phyloP scores from a whole-genome alignment of 1,140 invertebrate species.

The Drosophila leontia region DNA sequence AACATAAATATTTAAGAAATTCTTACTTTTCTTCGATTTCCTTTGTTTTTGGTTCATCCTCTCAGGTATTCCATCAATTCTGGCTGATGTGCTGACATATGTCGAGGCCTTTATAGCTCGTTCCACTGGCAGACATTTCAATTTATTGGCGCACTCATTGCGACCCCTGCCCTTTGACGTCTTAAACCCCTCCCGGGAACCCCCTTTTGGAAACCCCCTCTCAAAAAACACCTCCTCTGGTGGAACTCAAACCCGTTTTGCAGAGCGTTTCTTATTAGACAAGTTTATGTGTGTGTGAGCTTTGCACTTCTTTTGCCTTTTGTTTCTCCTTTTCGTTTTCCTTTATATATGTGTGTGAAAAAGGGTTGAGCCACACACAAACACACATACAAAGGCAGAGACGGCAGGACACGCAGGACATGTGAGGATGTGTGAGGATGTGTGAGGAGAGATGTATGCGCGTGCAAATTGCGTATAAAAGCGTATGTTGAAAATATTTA shows the following conservation, averaged over 20 bases:
- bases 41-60: neutral
- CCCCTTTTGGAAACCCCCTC: neutral
- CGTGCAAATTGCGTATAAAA: conserved; percentile 83
- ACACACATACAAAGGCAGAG: conserved; percentile 2
- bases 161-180: neutral
- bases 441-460: conserved; percentile 68
- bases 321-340: conserved; percentile 33
- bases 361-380: conserved; percentile 43
- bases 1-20: neutral
- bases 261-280: conserved; percentile 66
- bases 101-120: neutral
- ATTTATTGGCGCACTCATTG: conserved; percentile 42
- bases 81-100: conserved; percentile 2
- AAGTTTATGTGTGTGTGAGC: conserved; percentile 68
- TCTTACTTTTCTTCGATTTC: too few relatives aligned
- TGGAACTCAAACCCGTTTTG: conserved; percentile 46
- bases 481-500: conserved; percentile 84
- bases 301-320: conserved; percentile 56
- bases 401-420: conserved; percentile 40
- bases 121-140: conserved; percentile 41
- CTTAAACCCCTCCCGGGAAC: neutral
- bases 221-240: neutral
- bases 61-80: conserved; percentile 4
- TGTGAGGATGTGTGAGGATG: conserved; percentile 37
- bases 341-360: conserved; percentile 4